Base-by-base conservation (phyloP, 1,140 invertebrate genomes). In the Carcinoscorpius rotundicauda region DNA sequence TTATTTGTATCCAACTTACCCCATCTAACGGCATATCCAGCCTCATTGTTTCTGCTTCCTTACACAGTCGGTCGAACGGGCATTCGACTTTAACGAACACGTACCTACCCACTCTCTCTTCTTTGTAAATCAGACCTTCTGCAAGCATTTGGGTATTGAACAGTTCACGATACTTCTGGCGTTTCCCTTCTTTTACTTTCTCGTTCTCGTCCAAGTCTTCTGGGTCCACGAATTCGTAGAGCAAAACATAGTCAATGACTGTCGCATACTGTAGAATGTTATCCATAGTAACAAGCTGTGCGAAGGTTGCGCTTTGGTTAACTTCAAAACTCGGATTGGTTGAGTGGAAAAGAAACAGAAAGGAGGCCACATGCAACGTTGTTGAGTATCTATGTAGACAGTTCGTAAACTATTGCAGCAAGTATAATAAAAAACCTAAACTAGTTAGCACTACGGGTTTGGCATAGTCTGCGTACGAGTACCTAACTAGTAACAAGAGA, bases 21-120 rank as follows among this genome's bases (percentile, higher is more conserved):
- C 71, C 74, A 64, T 70, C 68, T 6, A 78, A 56, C 52, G 77
- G 75, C 71, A 78, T 72, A 63, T 78, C 73, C 8, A 78, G 58
- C 59, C 73, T 73, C 10, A 74, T 71, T 9, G 66, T 71, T 62
- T 78, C 75, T 4, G 77, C 77, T 64, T 78, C 75, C 50, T 71
- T 58, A 64, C 73, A 75, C 49, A 78, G 68, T 58, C 75, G 68
- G 29, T 73, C 72, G 58, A 77, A 73, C 0, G 77, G 73, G 66
- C 72, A 73, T 58, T 76, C 73, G 1, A 78, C 62, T 49, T 75
- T 72, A 9, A 73, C 67, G 60, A 71, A 78, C 4, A 73, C 72
- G 49, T 72, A 62, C 5, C 75, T 68, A 29, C 71, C 73, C n/a
- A 71, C 70, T 5, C 63, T 66, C 11, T 73, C 71, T 57, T 70